Evolutionary conservation across 2,888 invertebrate genomes (phyloP).

Genomic region (Adelphocoris suturalis): DNA sequence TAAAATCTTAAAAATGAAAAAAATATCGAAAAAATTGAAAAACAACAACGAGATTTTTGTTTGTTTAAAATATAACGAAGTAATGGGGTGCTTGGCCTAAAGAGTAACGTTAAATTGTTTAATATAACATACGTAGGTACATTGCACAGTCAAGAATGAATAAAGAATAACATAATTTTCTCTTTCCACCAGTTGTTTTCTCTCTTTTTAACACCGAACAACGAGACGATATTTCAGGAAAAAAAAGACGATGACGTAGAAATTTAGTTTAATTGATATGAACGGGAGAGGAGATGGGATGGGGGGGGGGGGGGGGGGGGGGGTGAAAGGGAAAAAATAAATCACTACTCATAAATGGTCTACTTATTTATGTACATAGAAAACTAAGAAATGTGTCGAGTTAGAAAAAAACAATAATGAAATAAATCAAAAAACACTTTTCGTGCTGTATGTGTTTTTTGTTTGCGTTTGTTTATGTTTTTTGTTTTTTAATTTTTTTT

Average conservation of each 20-base stretch:
- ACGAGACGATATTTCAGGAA: background rate
- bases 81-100: conserved; percentile 20
- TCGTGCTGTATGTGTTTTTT: conserved; percentile 2
- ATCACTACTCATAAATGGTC: conserved; percentile 37
- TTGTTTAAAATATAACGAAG: background rate
- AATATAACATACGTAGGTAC: background rate
- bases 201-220: no score
- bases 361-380: conserved; percentile 55
- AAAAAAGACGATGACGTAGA: background rate
- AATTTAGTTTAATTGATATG: conserved; percentile 29
- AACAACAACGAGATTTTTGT: no score
- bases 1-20: no score
- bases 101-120: background rate
- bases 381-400: background rate
- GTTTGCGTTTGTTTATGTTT: background rate
- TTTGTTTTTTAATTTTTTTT: conserved; percentile 3
- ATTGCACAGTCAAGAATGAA: conserved; percentile 13
- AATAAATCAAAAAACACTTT: background rate
- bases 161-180: background rate
- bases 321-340: conserved; percentile 22
- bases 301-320: background rate
- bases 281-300: background rate
- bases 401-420: background rate
- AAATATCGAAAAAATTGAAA: no score
- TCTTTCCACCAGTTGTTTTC: background rate